These are phyloP conservation scores for Otus sunia DNA, from an alignment of 2,113 vertebrate genomes.

Conservation along the genomic window DNA sequence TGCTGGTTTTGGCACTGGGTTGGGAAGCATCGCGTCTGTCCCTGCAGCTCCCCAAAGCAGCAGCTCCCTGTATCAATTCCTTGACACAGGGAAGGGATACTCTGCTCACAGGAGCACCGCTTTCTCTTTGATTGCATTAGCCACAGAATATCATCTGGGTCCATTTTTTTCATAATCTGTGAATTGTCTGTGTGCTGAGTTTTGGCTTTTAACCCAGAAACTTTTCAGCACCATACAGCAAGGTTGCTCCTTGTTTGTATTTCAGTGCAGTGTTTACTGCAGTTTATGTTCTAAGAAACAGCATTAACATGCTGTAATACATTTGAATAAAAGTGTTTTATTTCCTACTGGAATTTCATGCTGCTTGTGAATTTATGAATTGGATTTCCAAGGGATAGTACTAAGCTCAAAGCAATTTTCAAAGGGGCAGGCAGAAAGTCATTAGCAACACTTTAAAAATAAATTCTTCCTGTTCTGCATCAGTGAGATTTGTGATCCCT, in stretches of 20 bases:
- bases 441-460: slow-evolving; percentile 31
- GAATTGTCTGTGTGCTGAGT: neutral
- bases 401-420: slow-evolving; percentile 30
- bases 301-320: neutral
- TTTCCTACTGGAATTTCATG: slow-evolving; percentile 49
- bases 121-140: neutral
- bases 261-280: neutral
- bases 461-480: slow-evolving; percentile 54
- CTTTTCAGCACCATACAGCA: fast-evolving
- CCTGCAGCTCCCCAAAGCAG: neutral
- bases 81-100: fast-evolving
- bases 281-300: neutral
- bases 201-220: neutral
- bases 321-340: neutral
- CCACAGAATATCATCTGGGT: neutral
- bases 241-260: neutral
- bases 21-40: neutral
- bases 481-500: slow-evolving; percentile 50
- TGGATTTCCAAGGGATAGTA: slow-evolving; percentile 39
- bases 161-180: fast-evolving
- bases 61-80: neutral
- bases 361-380: slow-evolving; percentile 25
- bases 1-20: neutral
- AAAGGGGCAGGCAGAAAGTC: slow-evolving; percentile 35
- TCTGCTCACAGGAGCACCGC: fast-evolving